A percentile compares a stretch with the other conserved stretches of the same genome.
Evolutionary conservation across 2,113 vertebrate genomes (phyloP).

Genomic region (Strix aluco): DNA sequence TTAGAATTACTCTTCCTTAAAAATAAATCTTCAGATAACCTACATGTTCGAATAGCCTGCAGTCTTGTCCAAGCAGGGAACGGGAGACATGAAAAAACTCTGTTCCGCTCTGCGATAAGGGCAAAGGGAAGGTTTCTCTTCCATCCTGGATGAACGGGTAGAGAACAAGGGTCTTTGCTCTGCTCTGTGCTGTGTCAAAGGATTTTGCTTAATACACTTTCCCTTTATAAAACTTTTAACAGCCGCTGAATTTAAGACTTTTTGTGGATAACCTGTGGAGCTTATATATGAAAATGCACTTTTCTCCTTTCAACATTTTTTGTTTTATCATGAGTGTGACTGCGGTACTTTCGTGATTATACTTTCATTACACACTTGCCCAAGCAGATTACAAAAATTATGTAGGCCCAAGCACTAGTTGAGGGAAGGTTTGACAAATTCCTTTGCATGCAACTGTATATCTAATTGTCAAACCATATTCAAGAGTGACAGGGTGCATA

Average conservation of each 20-base stretch:
- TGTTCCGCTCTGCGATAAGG: fast-evolving
- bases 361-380: background rate
- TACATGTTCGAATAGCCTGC: background rate
- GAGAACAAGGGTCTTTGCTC: background rate
- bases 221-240: background rate
- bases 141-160: background rate
- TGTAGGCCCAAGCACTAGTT: background rate
- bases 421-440: background rate
- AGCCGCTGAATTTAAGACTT: background rate
- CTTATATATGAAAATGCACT: background rate
- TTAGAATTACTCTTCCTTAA: background rate
- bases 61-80: background rate
- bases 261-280: background rate
- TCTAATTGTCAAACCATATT: background rate
- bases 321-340: background rate
- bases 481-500: background rate
- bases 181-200: background rate
- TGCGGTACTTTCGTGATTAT: background rate
- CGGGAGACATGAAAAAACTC: fast-evolving
- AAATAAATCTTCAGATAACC: background rate
- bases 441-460: background rate
- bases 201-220: background rate
- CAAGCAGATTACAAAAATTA: background rate
- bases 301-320: background rate
- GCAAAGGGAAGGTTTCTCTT: background rate